phyloP scores from a whole-genome alignment of 2,113 vertebrate genomes.

The Athene cunicularia region DNA sequence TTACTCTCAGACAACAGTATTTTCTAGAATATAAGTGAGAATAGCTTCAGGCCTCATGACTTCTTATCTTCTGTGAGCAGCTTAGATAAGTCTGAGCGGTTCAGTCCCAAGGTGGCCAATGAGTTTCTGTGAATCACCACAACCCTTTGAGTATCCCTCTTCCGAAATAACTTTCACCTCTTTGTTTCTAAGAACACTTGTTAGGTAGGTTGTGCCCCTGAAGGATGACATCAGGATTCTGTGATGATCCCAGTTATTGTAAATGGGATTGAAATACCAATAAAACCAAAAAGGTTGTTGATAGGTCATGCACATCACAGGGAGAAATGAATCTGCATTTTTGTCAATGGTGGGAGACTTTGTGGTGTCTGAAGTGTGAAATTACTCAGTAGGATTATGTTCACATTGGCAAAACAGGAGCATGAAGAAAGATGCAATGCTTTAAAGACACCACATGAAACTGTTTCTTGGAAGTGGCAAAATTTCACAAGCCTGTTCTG shows the following conservation, averaged over 20 bases:
- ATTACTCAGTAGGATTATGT: neutral
- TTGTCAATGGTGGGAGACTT: neutral
- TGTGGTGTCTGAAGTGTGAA: neutral
- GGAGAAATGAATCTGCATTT: neutral
- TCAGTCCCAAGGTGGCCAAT: neutral
- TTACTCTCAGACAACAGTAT: neutral
- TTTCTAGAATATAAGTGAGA: neutral
- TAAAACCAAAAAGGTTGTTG: neutral
- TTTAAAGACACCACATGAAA: neutral
- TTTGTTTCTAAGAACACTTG: neutral
- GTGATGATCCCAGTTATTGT: neutral
- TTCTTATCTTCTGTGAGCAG: neutral
- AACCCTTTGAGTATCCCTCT: neutral
- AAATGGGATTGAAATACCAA: neutral
- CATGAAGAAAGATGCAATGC: rapidly evolving
- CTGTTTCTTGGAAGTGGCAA: neutral
- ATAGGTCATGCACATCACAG: neutral
- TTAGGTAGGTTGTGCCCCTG: neutral
- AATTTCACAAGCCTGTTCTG: neutral
- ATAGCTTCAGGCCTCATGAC: neutral
- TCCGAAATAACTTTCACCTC: neutral
- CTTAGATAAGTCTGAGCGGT: neutral
- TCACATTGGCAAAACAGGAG: neutral
- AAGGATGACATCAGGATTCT: neutral
- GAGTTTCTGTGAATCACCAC: neutral